Evolutionary conservation across 2,888 invertebrate genomes (phyloP).

Genomic region (Ichneumoninae sp.): DNA sequence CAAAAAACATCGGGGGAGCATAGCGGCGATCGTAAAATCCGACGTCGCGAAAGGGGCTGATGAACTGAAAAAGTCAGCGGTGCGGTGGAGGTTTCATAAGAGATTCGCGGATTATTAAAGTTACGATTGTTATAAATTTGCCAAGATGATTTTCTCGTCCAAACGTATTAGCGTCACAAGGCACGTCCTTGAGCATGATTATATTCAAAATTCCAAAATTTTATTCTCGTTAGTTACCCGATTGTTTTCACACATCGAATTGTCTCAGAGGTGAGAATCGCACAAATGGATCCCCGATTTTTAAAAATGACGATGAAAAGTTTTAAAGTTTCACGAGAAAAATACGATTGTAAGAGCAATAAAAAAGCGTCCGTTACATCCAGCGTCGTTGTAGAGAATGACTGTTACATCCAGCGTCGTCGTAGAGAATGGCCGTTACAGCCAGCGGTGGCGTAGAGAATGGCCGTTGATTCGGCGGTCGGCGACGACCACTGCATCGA

Average conservation of each 20-base stretch:
- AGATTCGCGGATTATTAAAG: neutral
- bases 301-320: neutral
- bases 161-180: slow-evolving; percentile 42
- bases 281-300: neutral
- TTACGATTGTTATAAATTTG: slow-evolving; percentile 2
- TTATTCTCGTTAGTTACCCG: neutral
- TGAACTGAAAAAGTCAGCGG: neutral
- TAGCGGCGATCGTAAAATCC: neutral
- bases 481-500: slow-evolving; percentile 70
- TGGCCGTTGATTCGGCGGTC: slow-evolving; percentile 55
- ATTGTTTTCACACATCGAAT: neutral
- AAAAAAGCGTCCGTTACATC: neutral
- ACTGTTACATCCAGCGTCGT: too few species aligned
- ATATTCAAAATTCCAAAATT: neutral
- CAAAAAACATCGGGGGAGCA: neutral
- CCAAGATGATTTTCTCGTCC: slow-evolving; percentile 4
- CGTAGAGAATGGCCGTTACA: too few species aligned
- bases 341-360: neutral
- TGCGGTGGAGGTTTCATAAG: neutral
- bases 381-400: too few species aligned
- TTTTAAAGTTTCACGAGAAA: neutral
- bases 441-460: neutral
- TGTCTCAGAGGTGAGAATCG: neutral
- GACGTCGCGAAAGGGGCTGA: neutral
- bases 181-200: slow-evolving; percentile 10